Base-by-base conservation (phyloP, 2,888 invertebrate species). In the Hirtodrosophila cameraria region DNA sequence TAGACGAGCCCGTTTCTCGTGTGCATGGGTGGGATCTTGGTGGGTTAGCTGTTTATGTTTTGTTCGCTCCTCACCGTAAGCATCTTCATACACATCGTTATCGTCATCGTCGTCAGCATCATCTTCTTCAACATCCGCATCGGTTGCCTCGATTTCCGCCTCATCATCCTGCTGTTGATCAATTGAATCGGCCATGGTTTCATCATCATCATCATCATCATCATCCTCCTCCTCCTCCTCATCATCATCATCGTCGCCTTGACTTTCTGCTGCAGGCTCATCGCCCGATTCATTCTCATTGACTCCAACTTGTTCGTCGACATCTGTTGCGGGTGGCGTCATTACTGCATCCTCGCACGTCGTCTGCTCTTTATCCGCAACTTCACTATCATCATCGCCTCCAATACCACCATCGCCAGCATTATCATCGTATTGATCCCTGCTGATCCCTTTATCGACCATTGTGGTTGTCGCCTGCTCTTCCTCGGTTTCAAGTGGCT, bases 101-200 rank as follows among this genome's bases (percentile, higher is more conserved):
- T 72, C 63, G 3, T 63, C 65, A 1, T 71, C 68, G 0, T 49
- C 68, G 5, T 54, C 68, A 2, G 50, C 64, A 3, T 63, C 66
- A 7, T 60, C 72, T 27, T 85, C 82, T 18, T 86, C 78, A 12
- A 79, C 72, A 55, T 84, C 85, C 1, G 85, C 82, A 68, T 79
- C 82, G 9, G 77, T 81, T 12, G 76, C 84, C 33, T 80, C 86
- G 7, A 78, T 84, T 50, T 78, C 83, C 3, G 71, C 75, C 23
- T 87, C 75, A 28, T 74, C 73, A 31, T 82, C 82, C 3, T 64
- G 72, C 36, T 63, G 60, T 8, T 77, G 79, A 12, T 86, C 87
- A 15, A 77, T 72, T 1, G 87, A 87, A 41, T 87, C 87, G 0
- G 83, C 83, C 63, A 89, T 76, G 6, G 87, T 84, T 28, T 86